A percentile compares a stretch with the other conserved stretches of the same genome.
These are phyloP conservation scores for Galagoides demidoff DNA, from an alignment of 2,797 vertebrate species.

Conservation along the genomic window DNA sequence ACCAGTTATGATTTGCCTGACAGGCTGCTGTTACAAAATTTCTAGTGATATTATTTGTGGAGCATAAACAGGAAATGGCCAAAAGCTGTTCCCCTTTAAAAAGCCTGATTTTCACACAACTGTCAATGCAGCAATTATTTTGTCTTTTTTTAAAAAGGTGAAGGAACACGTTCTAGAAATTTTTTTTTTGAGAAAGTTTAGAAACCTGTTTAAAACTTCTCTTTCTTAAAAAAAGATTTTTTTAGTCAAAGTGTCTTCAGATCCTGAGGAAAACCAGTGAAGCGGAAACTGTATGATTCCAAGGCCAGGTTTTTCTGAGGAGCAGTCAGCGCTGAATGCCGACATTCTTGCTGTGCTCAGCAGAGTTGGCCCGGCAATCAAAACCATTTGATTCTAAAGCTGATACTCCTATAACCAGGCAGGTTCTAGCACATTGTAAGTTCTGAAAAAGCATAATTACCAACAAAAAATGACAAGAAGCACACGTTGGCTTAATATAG, in stretches of 20 bases:
- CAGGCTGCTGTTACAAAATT: constrained; percentile 34
- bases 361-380: constrained; percentile 54
- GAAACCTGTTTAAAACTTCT: constrained; percentile 58
- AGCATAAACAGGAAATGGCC: constrained; percentile 53
- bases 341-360: constrained; percentile 67
- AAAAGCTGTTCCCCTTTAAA: neutral
- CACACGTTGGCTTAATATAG: neutral
- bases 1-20: neutral
- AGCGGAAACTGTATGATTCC: constrained; percentile 44
- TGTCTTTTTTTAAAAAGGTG: constrained; percentile 3
- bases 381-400: constrained; percentile 58
- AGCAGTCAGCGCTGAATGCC: neutral
- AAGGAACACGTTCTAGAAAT: neutral
- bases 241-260: constrained; percentile 56
- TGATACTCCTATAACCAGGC: constrained; percentile 55
- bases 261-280: constrained; percentile 51
- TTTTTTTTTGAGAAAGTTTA: constrained; percentile 28
- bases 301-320: constrained; percentile 11
- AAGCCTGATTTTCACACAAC: constrained; percentile 25
- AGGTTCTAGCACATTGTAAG: constrained; percentile 62
- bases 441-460: constrained; percentile 62
- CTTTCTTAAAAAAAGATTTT: constrained; percentile 59
- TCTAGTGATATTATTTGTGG: neutral
- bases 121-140: constrained; percentile 59
- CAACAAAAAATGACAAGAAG: constrained; percentile 55